These are phyloP conservation scores for Drosophila lowei DNA, from an alignment of 1,140 invertebrate genomes.

Conservation along the genomic window DNA sequence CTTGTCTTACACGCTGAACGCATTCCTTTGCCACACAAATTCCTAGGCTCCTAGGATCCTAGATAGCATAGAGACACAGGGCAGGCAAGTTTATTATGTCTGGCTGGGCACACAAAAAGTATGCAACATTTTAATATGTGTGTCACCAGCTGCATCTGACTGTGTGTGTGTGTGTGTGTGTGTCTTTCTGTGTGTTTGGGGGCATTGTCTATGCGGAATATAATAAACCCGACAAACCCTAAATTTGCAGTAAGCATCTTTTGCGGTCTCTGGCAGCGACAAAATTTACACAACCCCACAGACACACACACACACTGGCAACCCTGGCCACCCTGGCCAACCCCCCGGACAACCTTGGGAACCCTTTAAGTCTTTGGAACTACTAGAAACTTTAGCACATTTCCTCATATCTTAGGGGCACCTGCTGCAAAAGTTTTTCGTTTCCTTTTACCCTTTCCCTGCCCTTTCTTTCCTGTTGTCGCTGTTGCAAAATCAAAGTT, in stretches of 20 bases:
- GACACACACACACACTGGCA: not conserved
- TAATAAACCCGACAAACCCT: slow-evolving; percentile 69
- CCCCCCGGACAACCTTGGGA: not conserved
- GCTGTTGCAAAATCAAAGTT: slow-evolving; percentile 70
- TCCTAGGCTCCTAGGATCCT: slow-evolving; percentile 11
- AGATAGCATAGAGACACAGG: slow-evolving; percentile 15
- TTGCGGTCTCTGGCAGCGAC: slow-evolving; percentile 50
- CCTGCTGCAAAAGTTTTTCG: slow-evolving; percentile 71
- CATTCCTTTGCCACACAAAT: slow-evolving; percentile 67
- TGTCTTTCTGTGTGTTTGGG: not conserved
- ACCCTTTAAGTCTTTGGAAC: slow-evolving; percentile 56
- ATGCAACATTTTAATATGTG: slow-evolving; percentile 80
- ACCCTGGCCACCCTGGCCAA: not conserved
- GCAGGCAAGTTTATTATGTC: slow-evolving; percentile 73
- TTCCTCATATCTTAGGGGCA: slow-evolving; percentile 62
- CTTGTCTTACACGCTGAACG: slow-evolving; percentile 68
- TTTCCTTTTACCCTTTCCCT: slow-evolving; percentile 29
- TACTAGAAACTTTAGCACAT: slow-evolving; percentile 60
- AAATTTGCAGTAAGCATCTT: slow-evolving; percentile 62
- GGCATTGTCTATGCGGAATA: slow-evolving; percentile 51
- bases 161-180: slow-evolving; percentile 18
- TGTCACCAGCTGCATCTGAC: slow-evolving; percentile 32
- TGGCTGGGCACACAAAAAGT: slow-evolving; percentile 54
- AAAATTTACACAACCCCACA: slow-evolving; percentile 36
- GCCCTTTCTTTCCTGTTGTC: slow-evolving; percentile 42